These are phyloP conservation scores for Drosophila malerkotliana DNA, from an alignment of 1,140 invertebrate species.

Conservation along the genomic window DNA sequence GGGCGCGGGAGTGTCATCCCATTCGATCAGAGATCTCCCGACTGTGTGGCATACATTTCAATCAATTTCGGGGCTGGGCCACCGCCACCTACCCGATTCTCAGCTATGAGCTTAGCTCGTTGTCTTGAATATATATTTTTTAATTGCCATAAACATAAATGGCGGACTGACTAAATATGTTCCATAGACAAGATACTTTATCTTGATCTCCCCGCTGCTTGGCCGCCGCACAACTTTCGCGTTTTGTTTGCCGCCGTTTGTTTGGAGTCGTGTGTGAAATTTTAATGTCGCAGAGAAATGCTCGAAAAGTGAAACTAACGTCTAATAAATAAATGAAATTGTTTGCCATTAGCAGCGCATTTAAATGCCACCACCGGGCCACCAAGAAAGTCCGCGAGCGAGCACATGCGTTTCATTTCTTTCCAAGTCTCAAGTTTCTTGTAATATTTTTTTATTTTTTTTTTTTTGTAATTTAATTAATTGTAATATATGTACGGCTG, in stretches of 20 bases:
- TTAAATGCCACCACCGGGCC: constrained; percentile 61
- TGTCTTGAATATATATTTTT: constrained; percentile 13
- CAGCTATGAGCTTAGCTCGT: constrained; percentile 21
- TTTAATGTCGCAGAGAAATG: constrained; percentile 80
- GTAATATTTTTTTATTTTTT: neutral
- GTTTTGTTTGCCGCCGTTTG: constrained; percentile 20
- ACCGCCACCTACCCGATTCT: constrained; percentile 11
- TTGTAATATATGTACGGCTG: constrained; percentile 59
- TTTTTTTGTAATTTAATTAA: constrained; percentile 65
- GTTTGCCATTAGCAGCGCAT: constrained; percentile 78
- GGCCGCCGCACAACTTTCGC: constrained; percentile 56
- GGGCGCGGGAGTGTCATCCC: constrained; percentile 10
- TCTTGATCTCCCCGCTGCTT: constrained; percentile 16
- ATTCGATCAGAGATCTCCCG: constrained; percentile 25
- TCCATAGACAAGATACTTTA: constrained; percentile 26
- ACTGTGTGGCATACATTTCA: constrained; percentile 39
- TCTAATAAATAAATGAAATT: constrained; percentile 82
- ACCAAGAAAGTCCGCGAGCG: constrained; percentile 45
- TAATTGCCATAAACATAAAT: constrained; percentile 56
- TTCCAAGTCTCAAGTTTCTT: neutral
- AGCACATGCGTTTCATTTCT: constrained; percentile 59
- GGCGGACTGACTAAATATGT: constrained; percentile 45
- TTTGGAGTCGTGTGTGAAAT: constrained; percentile 64
- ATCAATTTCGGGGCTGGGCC: constrained; percentile 33
- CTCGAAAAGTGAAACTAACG: constrained; percentile 76